Evolutionary conservation across 2,888 invertebrate species (phyloP).

Genomic region (Eledona agricola): DNA sequence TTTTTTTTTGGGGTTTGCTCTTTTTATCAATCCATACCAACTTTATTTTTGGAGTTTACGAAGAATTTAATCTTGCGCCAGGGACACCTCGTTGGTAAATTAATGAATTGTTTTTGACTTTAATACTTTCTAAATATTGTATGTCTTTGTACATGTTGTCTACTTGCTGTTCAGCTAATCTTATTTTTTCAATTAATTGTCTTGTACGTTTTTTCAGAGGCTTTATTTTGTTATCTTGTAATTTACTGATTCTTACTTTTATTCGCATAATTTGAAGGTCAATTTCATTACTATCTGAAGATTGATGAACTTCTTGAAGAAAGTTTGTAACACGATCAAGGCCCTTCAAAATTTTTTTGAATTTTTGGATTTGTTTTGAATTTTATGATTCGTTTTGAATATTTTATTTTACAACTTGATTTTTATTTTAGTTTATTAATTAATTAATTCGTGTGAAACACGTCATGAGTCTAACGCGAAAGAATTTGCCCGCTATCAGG

Average conservation of each 20-base stretch:
- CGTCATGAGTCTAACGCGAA: conserved; percentile 16
- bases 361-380: conserved; percentile 17
- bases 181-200: conserved; percentile 6
- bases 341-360: conserved; percentile 16
- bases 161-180: conserved; percentile 2
- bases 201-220: conserved; percentile 18
- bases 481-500: conserved; percentile 18
- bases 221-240: conserved; percentile 20
- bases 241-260: conserved; percentile 19
- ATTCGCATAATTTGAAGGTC: conserved; percentile 19
- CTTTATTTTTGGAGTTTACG: conserved; percentile 19
- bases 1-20: conserved; percentile 10
- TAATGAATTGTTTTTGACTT: conserved; percentile 17
- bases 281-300: conserved; percentile 20
- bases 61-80: conserved; percentile 19
- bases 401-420: conserved; percentile 18
- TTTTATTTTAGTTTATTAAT: conserved; percentile 18
- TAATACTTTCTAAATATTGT: conserved; percentile 19
- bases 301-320: conserved; percentile 20
- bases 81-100: conserved; percentile 18
- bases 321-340: conserved; percentile 5
- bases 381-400: conserved; percentile 12
- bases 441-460: conserved; percentile 18
- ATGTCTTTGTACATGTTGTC: conserved; percentile 7
- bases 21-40: conserved; percentile 19